These are phyloP conservation scores for Karalla daura DNA, from an alignment of 2,797 vertebrate species.

Conservation along the genomic window DNA sequence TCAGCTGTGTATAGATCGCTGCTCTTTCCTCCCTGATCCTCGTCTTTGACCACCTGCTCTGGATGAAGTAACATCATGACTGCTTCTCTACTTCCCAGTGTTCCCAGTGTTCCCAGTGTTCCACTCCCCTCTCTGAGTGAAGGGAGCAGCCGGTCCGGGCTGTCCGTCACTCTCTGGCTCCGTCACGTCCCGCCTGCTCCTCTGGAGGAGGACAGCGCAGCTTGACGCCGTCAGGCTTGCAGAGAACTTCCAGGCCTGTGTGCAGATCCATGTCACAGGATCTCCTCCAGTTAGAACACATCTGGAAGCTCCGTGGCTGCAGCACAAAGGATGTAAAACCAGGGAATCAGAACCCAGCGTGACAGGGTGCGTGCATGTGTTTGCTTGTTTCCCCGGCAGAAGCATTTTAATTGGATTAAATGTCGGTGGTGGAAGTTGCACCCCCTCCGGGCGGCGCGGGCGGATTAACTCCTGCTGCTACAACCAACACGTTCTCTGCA, in stretches of 20 bases:
- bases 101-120: too few species aligned
- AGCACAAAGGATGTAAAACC: background rate
- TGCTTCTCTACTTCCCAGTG: too few species aligned
- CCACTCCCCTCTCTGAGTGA: too few species aligned
- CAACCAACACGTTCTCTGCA: slow-evolving; percentile 29
- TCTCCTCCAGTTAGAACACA: slow-evolving; percentile 12
- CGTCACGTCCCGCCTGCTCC: too few species aligned
- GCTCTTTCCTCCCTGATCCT: too few species aligned
- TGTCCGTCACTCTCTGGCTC: too few species aligned
- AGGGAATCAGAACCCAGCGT: background rate
- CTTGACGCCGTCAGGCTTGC: too few species aligned
- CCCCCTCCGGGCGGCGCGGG: slow-evolving; percentile 28
- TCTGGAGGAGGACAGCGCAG: too few species aligned
- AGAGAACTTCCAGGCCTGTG: too few species aligned
- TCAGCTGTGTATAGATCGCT: background rate
- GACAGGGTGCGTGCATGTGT: background rate
- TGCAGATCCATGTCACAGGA: too few species aligned
- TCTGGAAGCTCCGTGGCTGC: background rate
- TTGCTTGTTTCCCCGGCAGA: background rate
- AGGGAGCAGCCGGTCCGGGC: too few species aligned
- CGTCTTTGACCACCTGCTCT: background rate
- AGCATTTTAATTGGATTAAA: slow-evolving; percentile 59
- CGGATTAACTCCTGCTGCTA: slow-evolving; percentile 42
- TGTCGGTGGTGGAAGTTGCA: slow-evolving; percentile 45
- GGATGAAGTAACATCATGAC: too few species aligned